Evolutionary conservation across 2,113 vertebrate genomes (phyloP).

Genomic region (Ictalurus furcatus): DNA sequence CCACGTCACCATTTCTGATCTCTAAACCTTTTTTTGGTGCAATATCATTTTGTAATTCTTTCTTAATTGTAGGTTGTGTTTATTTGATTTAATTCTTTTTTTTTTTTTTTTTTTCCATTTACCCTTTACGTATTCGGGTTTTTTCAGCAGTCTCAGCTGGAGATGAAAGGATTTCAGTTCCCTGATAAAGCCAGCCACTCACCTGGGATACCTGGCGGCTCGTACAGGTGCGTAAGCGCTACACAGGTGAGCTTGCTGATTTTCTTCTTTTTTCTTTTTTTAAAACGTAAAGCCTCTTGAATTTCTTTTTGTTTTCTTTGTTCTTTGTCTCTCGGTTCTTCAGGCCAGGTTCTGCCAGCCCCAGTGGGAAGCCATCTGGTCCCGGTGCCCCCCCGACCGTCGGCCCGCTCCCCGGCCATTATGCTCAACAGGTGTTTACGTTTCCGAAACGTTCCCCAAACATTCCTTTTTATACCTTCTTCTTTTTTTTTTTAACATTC

Average conservation of each 20-base stretch:
- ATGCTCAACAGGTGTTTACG: constrained; percentile 85
- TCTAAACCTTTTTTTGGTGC: too few species aligned
- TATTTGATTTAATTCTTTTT: neutral
- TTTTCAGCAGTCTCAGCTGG: constrained; percentile 87
- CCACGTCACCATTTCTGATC: too few species aligned
- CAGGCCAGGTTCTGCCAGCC: constrained; percentile 96
- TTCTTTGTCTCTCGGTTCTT: neutral
- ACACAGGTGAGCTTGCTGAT: neutral
- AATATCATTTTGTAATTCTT: neutral
- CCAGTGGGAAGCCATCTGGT: constrained; percentile 91
- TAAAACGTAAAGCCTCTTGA: neutral
- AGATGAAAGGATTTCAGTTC: constrained; percentile 97
- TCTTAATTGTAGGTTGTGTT: neutral
- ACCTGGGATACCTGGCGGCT: constrained; percentile 76
- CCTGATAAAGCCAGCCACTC: constrained; percentile 90
- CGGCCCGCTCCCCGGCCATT: constrained; percentile 89
- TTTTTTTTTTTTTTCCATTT: neutral
- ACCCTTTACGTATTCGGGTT: neutral
- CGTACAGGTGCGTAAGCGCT: constrained; percentile 80
- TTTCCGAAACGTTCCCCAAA: neutral
- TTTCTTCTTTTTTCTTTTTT: neutral
- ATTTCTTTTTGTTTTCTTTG: neutral
- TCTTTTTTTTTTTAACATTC: too few species aligned
- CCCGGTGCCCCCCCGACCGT: constrained; percentile 76
- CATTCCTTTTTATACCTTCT: neutral